A percentile compares a stretch with the other conserved stretches of the same genome.
Evolutionary conservation across 1,140 invertebrate species (phyloP).

Genomic region (Drosophila mauritiana): DNA sequence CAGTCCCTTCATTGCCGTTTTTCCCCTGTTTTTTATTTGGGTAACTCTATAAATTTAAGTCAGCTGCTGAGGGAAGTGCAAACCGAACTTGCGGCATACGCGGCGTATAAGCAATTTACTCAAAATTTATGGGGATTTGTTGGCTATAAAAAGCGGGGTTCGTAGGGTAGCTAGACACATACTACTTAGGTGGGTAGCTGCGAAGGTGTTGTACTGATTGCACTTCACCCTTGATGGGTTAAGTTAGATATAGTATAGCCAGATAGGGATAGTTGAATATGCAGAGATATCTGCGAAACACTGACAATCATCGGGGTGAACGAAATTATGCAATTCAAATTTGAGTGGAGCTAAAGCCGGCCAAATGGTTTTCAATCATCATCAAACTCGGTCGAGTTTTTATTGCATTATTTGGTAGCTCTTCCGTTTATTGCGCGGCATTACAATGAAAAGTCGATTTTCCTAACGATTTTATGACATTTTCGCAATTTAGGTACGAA

Average conservation of each 20-base stretch:
- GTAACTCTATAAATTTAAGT: conserved; percentile 65
- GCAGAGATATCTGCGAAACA: conserved; percentile 12
- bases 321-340: conserved; percentile 34
- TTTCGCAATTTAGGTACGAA: conserved; percentile 42
- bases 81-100: conserved; percentile 50
- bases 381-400: conserved; percentile 40
- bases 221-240: conserved; percentile 22
- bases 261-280: conserved; percentile 34
- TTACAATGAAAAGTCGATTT: conserved; percentile 51
- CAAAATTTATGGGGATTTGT: conserved; percentile 48
- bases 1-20: conserved; percentile 3
- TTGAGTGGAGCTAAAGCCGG: conserved; percentile 9
- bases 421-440: conserved; percentile 31
- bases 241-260: conserved; percentile 20
- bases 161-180: conserved; percentile 10
- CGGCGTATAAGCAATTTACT: conserved; percentile 72
- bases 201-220: conserved; percentile 26
- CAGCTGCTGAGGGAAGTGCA: conserved; percentile 41
- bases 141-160: conserved; percentile 38
- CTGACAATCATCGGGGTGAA: conserved; percentile 18
- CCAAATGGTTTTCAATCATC: conserved; percentile 34
- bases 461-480: conserved; percentile 59
- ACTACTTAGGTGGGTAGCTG: conserved; percentile 21
- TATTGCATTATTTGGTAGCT: conserved; percentile 49
- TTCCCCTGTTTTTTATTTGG: conserved; percentile 2